Evolutionary conservation across 2,797 vertebrate species (phyloP), one percentile per base, ranked within the genome.

Genomic region (Yasuhikotakia modesta): DNA sequence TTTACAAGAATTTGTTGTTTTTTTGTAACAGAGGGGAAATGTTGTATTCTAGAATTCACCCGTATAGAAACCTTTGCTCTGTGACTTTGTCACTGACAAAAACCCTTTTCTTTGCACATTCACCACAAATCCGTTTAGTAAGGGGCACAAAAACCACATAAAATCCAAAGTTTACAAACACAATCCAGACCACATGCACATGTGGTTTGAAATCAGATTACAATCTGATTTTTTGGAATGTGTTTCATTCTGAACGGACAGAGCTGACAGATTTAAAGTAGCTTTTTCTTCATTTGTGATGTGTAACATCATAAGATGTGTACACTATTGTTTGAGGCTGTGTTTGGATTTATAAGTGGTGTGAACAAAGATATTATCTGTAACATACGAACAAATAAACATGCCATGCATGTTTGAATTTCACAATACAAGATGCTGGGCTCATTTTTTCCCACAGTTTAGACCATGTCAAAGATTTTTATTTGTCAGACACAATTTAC

Each of bases 211-310:
- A 58, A 58, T 27, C 12, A 14, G 24, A 58, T 58, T 57, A 57
- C 13, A 58, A 58, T 58, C 57, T 13, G 57, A 58, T 58, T 58
- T 55, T 57, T 58, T 27, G 57, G 21, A 57, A 57, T 14, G 19
- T 24, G 53, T 57, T 57, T 22, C 12, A 58, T 39, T 39, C 35
- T 39, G 35, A 39, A 39, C 2, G 35, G 6, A 24, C 53, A 19
- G 19, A 53, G 12, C 3, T 3, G 53, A 12, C 22, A 14, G 22
- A 58, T 27, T 58, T 30, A 5, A 27, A 24, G 55, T 24, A 57
- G 22, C 24, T 57, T 3, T 57, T 14, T 57, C 5, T 24, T 57
- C 0, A 57, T 24, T 13, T 57, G 55, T 11, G 55, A 22, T 11
- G 3, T 53, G 6, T 10, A 53, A 0, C 50, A 2, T 53, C 50